Percentiles rank a stretch among this genome's conserved stretches.
phyloP scores from a whole-genome alignment of 2,888 invertebrate species.

The Epirrhoe tristata region DNA sequence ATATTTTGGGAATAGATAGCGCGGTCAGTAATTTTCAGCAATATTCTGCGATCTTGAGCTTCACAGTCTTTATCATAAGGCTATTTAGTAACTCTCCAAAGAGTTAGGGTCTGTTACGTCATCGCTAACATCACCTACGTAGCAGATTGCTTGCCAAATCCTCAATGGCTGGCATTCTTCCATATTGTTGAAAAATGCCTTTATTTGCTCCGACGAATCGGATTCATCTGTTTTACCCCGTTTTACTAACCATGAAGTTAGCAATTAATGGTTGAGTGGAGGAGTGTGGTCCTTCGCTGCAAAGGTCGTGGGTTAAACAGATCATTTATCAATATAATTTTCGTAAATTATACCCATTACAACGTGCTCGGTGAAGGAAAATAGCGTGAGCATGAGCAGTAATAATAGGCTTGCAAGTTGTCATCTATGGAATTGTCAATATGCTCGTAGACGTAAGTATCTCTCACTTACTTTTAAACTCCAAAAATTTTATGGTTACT shows the following conservation, averaged over 20 bases:
- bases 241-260: slow-evolving; percentile 11
- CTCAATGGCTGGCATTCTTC: slow-evolving; percentile 39
- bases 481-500: too few relatives aligned
- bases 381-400: too few relatives aligned
- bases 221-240: slow-evolving; percentile 15
- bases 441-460: too few relatives aligned
- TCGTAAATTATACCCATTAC: too few relatives aligned
- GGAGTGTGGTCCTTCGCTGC: neutral
- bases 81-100: neutral
- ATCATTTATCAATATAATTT: too few relatives aligned
- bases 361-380: too few relatives aligned
- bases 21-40: neutral
- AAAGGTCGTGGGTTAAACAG: too few relatives aligned
- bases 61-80: neutral
- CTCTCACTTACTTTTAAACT: too few relatives aligned
- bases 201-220: slow-evolving; percentile 23
- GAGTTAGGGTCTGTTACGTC: slow-evolving; percentile 15
- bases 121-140: slow-evolving; percentile 25
- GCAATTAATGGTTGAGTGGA: neutral
- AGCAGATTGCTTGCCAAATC: slow-evolving; percentile 37
- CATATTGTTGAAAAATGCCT: slow-evolving; percentile 34
- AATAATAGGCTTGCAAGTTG: too few relatives aligned
- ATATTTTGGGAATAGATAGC: too few relatives aligned
- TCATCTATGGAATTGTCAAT: too few relatives aligned
- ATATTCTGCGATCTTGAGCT: too few relatives aligned